Percentiles rank a stretch among this genome's conserved stretches.
Evolutionary conservation across 2,888 invertebrate genomes (phyloP).

Genomic region (Sisyra terminalis): DNA sequence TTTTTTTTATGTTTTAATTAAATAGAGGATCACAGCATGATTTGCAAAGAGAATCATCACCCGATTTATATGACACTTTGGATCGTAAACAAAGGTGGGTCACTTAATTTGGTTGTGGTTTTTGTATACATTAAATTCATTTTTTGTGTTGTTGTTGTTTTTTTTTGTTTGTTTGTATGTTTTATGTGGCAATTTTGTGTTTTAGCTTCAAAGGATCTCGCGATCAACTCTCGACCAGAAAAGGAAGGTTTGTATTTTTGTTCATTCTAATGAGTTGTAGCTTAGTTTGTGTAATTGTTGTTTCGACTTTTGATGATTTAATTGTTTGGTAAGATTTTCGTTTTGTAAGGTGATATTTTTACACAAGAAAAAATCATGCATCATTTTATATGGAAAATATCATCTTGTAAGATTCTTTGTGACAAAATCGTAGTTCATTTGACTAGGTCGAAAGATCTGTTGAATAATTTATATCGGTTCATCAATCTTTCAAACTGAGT

Average conservation of each 20-base stretch:
- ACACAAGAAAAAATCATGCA: no score
- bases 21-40: slow-evolving; percentile 61
- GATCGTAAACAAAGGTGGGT: slow-evolving; percentile 64
- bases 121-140: slow-evolving; percentile 7
- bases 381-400: no score
- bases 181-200: slow-evolving; percentile 14
- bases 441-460: no score
- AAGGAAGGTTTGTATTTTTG: slow-evolving; percentile 28
- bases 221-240: slow-evolving; percentile 31
- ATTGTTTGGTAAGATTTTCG: no score
- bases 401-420: no score
- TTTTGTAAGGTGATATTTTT: no score
- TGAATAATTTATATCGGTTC: no score
- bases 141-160: slow-evolving; percentile 9
- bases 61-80: slow-evolving; percentile 49
- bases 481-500: no score
- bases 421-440: no score
- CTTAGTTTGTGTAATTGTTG: slow-evolving; percentile 1
- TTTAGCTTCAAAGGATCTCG: slow-evolving; percentile 46
- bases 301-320: no score
- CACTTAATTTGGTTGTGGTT: slow-evolving; percentile 10
- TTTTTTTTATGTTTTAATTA: slow-evolving; percentile 19
- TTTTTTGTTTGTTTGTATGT: slow-evolving; percentile 7
- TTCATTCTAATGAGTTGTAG: slow-evolving; percentile 10
- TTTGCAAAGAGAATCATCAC: slow-evolving; percentile 50